Percentiles rank a stretch among this genome's conserved stretches.
Conservation (phyloP, 2,113 vertebrate genomes). For the Melanerpes aurifrons region DNA sequence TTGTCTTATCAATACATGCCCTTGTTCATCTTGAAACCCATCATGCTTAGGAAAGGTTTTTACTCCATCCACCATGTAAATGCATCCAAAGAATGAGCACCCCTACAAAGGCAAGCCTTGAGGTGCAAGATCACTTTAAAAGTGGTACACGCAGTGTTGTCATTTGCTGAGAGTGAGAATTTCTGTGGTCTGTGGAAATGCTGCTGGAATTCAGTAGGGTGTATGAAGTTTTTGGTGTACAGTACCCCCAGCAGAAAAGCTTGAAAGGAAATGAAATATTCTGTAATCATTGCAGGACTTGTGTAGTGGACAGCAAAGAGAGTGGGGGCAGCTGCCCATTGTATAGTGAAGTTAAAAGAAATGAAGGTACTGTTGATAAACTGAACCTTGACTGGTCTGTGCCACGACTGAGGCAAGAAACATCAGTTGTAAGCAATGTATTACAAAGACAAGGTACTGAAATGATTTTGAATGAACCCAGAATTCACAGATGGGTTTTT, state of each 20-base stretch:
- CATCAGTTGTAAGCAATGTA: not conserved
- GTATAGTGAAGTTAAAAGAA: not conserved
- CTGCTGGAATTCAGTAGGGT: not conserved
- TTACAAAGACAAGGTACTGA: not conserved
- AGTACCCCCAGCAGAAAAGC: not conserved
- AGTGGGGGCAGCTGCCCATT: rapidly evolving
- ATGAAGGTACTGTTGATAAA: rapidly evolving
- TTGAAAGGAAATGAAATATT: not conserved
- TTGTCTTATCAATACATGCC: not conserved
- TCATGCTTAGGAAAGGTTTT: not conserved
- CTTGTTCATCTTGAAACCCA: not conserved
- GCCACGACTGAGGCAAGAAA: not conserved
- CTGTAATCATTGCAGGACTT: not conserved
- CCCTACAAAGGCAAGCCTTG: not conserved
- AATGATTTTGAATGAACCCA: not conserved
- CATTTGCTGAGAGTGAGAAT: not conserved
- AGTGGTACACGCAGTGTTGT: not conserved
- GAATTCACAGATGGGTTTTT: not conserved
- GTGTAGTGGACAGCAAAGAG: not conserved
- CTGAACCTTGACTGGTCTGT: not conserved
- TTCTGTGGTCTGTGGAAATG: not conserved
- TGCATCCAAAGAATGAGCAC: not conserved
- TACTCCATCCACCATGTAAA: not conserved
- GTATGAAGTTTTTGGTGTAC: not conserved
- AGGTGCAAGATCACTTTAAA: not conserved